Evolutionary conservation across 2,888 invertebrate species (phyloP), one percentile per base, ranked within the genome.

Genomic region (Eilema sororculum): DNA sequence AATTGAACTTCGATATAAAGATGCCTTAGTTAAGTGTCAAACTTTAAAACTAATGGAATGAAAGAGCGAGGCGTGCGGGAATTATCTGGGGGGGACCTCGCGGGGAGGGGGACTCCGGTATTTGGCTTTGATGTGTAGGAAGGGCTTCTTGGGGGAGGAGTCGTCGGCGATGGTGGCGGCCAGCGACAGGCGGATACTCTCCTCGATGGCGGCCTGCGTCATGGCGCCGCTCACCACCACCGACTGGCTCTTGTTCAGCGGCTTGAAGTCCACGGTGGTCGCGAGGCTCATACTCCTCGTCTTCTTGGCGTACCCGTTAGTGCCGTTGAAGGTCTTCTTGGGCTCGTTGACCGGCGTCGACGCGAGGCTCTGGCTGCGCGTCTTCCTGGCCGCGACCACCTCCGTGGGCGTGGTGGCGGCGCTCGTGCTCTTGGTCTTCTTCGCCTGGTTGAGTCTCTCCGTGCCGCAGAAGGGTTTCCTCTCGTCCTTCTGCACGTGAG

Each of bases 101-200:
- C 96, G 91, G 81, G 96, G 96, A 75, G 97, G 96, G 69, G 97
- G 96, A 91, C 97, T 97, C 84, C 97, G 95, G 89, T 97, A 97
- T 90, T 97, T 97, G 89, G 97, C 97, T 86, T 97, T 96, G 87
- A 97, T 97, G 93, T 97, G 97, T 82, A 97, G 93, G 90, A 96
- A 97, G 79, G 96, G 95, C 81, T 95, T 95, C 84, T 95, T 95
- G 74, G 92, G 79, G 61, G 87, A 86, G 71, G 83, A 87, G 74
- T 90, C 87, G 78, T 92, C 93, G n/a, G 87, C 90, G 73, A 94
- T 90, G 77, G 78, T 87, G 59, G 94, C 95, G 33, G 93, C 93
- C 12, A 95, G 86, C 9, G 95, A 93, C 73, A 91, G 90, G 1
- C 94, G 76, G 80, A 95, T 93, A 82, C 93, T 94, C 83, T 94